Percentiles rank a stretch among this genome's conserved stretches.
These are phyloP conservation scores for Cheilosia grossa DNA, from an alignment of 2,888 invertebrate species.

Conservation along the genomic window DNA sequence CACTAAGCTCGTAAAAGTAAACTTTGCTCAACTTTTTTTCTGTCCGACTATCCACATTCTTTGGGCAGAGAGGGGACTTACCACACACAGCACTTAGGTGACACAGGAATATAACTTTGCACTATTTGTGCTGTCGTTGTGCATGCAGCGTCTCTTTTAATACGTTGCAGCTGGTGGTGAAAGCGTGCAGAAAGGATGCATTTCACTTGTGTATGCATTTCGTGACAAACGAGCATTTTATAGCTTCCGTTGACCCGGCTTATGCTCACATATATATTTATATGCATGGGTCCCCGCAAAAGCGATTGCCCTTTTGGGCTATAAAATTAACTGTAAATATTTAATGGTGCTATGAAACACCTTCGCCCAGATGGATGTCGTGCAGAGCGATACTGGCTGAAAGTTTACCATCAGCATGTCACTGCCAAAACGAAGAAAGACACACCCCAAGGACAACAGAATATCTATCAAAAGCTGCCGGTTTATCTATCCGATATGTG, in stretches of 20 bases:
- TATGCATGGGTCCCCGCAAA: conserved; percentile 64
- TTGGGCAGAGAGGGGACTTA: background rate
- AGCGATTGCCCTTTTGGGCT: conserved; percentile 82
- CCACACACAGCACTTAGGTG: conserved; percentile 31
- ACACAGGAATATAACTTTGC: conserved; percentile 25
- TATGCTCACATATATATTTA: conserved; percentile 73
- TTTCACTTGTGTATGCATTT: conserved; percentile 78
- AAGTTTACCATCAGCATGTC: conserved; percentile 36
- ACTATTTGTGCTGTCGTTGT: background rate
- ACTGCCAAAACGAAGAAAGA: conserved; percentile 53
- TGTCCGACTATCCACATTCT: conserved; percentile 1
- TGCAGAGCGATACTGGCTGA: conserved; percentile 39
- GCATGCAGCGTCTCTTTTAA: conserved; percentile 25
- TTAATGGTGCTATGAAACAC: conserved; percentile 79
- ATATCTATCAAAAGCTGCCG: conserved; percentile 29
- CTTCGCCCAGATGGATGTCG: conserved; percentile 56
- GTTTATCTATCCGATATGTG: background rate
- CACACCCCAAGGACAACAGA: conserved; percentile 66
- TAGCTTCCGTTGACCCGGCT: conserved; percentile 83
- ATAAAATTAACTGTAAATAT: conserved; percentile 83
- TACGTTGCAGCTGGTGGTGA: conserved; percentile 47
- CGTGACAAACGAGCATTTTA: conserved; percentile 83
- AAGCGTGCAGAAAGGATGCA: conserved; percentile 51
- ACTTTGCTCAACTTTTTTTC: conserved; percentile 45
- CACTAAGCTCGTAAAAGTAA: conserved; percentile 80